phyloP scores from a whole-genome alignment of 2,797 vertebrate species.

The Chiropotes sagulatus region DNA sequence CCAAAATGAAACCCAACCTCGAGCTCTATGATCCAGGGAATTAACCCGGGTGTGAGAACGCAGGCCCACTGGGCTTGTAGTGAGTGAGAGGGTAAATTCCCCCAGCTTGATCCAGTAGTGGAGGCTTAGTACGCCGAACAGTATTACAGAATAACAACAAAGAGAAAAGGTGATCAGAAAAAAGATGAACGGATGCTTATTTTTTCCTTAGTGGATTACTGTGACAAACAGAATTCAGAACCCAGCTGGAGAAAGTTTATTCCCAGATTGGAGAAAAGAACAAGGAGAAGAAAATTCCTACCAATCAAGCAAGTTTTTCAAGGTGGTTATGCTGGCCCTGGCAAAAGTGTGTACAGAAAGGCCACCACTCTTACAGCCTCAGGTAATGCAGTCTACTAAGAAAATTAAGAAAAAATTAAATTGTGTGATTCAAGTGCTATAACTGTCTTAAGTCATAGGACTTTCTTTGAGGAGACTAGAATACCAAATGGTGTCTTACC shows the following conservation, averaged over 20 bases:
- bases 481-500: background rate
- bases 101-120: background rate
- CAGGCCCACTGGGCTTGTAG: background rate
- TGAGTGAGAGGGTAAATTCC: background rate
- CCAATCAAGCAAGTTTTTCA: background rate
- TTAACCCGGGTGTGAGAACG: background rate
- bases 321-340: background rate
- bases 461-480: background rate
- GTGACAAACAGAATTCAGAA: constrained; percentile 47
- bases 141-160: background rate
- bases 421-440: background rate
- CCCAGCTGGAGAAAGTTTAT: background rate
- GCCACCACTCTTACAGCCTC: background rate
- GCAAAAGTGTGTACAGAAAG: background rate
- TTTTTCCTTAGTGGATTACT: background rate
- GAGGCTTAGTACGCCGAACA: background rate
- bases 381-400: background rate
- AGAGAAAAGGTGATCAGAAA: background rate
- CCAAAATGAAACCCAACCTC: background rate
- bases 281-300: constrained; percentile 15
- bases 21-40: constrained; percentile 25
- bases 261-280: constrained; percentile 44
- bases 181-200: background rate
- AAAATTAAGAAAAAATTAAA: constrained; percentile 47
- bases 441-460: background rate